These are phyloP conservation scores for Littorina saxatilis DNA, from an alignment of 1,140 invertebrate genomes.

Conservation along the genomic window DNA sequence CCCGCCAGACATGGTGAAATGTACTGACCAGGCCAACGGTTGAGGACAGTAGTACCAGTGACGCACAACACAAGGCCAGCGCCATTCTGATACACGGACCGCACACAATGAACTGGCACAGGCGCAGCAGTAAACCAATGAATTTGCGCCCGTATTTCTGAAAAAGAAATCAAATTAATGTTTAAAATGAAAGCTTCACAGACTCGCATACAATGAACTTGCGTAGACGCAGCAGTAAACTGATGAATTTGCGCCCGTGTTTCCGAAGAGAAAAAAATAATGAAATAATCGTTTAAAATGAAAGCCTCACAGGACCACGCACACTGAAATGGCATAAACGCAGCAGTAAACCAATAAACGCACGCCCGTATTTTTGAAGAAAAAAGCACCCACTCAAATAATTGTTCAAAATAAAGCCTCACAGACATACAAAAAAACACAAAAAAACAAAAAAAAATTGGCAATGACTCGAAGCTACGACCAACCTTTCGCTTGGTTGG, in stretches of 20 bases:
- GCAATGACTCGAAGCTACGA: background rate
- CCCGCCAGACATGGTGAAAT: no score
- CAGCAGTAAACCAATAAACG: conserved; percentile 16
- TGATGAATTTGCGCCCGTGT: conserved; percentile 16
- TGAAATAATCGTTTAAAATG: background rate
- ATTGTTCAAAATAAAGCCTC: background rate
- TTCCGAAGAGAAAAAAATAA: background rate
- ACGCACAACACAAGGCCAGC: conserved; percentile 52
- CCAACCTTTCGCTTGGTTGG: no score
- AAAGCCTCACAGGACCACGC: conserved; percentile 31
- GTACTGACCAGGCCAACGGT: conserved; percentile 54
- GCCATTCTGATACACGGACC: conserved; percentile 50
- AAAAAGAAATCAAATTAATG: background rate
- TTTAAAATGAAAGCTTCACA: conserved; percentile 13
- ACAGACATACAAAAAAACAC: background rate
- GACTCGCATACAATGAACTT: conserved; percentile 42
- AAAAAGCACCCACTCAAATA: background rate
- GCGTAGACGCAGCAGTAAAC: conserved; percentile 26
- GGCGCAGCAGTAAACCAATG: conserved; percentile 4
- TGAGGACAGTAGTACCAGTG: conserved; percentile 51
- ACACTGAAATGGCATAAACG: conserved; percentile 41
- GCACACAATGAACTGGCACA: conserved; percentile 44
- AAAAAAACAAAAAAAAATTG: background rate
- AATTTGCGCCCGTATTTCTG: conserved; percentile 26
- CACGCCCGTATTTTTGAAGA: background rate